A percentile compares a stretch with the other conserved stretches of the same genome.
Conservation (phyloP, 1,140 invertebrate species). For the Drosophila micromelanica region DNA sequence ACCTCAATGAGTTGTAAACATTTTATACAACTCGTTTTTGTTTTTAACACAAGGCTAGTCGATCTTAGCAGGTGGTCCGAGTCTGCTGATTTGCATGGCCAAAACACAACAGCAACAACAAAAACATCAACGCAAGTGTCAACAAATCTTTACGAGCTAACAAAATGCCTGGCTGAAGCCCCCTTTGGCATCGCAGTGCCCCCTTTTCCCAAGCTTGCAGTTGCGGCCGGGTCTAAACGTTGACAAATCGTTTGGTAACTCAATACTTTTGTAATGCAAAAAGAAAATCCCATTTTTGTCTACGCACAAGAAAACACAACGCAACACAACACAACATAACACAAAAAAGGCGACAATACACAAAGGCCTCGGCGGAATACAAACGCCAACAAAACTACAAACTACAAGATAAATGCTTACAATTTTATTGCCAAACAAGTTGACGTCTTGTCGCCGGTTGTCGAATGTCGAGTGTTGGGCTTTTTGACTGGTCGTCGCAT, state of each 20-base stretch:
- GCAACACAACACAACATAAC: conserved; percentile 6
- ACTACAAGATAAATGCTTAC: conserved; percentile 78
- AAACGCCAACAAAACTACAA: conserved; percentile 44
- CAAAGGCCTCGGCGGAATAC: conserved; percentile 23
- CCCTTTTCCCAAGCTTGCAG: conserved; percentile 1
- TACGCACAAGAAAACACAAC: conserved; percentile 58
- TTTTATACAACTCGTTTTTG: conserved; percentile 5
- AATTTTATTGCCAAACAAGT: conserved; percentile 76
- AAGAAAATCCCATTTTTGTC: conserved; percentile 66
- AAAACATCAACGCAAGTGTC: conserved; percentile 74
- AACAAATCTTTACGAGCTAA: conserved; percentile 75
- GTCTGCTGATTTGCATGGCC: conserved; percentile 31
- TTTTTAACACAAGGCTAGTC: conserved; percentile 4
- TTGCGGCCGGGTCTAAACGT: conserved; percentile 55
- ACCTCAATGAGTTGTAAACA: conserved; percentile 13
- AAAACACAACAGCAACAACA: conserved; percentile 43
- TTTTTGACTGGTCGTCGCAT: conserved; percentile 31
- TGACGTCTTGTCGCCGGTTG: conserved; percentile 63
- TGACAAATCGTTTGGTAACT: conserved; percentile 79
- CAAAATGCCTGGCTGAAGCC: conserved; percentile 53
- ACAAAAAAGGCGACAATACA: conserved; percentile 28
- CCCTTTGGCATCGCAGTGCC: not conserved
- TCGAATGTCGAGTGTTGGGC: conserved; percentile 27
- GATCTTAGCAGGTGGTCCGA: conserved; percentile 41
- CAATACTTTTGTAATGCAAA: conserved; percentile 80